These are phyloP conservation scores for Troides aeacus DNA, from an alignment of 2,888 invertebrate genomes.

Conservation along the genomic window DNA sequence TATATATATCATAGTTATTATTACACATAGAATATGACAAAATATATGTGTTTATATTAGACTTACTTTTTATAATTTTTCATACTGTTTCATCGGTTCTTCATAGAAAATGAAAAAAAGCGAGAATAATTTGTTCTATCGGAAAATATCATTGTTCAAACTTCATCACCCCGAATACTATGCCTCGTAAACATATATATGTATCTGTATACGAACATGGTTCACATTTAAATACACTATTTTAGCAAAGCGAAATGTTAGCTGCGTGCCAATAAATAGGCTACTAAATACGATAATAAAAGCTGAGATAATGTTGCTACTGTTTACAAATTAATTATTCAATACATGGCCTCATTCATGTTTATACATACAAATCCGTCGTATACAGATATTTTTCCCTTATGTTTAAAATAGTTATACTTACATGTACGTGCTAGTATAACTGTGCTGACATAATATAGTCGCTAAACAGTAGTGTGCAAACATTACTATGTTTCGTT, in stretches of 20 bases:
- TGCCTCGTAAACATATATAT: neutral
- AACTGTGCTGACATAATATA: too few species aligned
- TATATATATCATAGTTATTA: neutral
- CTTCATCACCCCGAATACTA: neutral
- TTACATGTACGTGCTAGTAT: too few species aligned
- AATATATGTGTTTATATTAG: neutral
- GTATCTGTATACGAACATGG: neutral
- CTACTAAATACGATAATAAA: neutral
- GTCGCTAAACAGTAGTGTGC: too few species aligned
- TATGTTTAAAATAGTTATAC: too few species aligned
- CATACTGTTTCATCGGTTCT: neutral
- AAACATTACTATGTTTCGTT: too few species aligned
- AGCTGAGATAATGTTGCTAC: neutral
- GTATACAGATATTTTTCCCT: too few species aligned
- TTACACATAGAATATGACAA: neutral
- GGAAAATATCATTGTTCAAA: neutral
- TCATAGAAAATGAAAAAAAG: neutral
- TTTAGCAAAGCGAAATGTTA: neutral
- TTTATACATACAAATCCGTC: too few species aligned
- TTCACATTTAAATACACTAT: neutral
- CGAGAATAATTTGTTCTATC: neutral
- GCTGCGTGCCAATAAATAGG: neutral
- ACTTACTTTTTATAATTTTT: neutral
- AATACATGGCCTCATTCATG: too few species aligned
- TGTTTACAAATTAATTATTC: neutral